These are phyloP conservation scores for Drosophila putrida DNA, from an alignment of 2,888 invertebrate genomes.

Conservation along the genomic window DNA sequence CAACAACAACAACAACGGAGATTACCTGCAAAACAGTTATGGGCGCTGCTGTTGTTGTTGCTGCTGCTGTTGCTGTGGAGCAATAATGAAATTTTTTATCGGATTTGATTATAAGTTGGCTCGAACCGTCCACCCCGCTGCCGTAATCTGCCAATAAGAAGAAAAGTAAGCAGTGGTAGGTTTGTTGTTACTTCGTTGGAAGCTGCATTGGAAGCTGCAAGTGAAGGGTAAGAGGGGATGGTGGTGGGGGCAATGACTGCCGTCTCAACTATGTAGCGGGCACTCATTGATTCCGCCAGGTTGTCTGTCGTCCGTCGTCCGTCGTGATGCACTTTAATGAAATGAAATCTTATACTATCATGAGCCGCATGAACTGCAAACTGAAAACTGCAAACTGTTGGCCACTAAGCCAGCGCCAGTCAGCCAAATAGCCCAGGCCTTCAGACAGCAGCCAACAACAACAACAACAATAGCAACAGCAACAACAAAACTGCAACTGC, in stretches of 20 bases:
- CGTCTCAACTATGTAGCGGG: slow-evolving; percentile 60
- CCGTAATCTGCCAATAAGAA: slow-evolving; percentile 80
- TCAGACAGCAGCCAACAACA: slow-evolving; percentile 19
- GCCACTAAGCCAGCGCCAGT: slow-evolving; percentile 53
- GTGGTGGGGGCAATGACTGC: slow-evolving; percentile 36
- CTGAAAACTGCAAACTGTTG: slow-evolving; percentile 61
- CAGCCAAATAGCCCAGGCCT: slow-evolving; percentile 45
- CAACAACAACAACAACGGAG: slow-evolving; percentile 51
- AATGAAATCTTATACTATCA: slow-evolving; percentile 85
- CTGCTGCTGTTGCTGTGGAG: slow-evolving; percentile 53
- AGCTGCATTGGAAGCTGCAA: slow-evolving; percentile 21
- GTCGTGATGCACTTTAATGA: slow-evolving; percentile 86
- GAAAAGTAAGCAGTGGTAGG: slow-evolving; percentile 73
- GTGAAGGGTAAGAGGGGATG: slow-evolving; percentile 6
- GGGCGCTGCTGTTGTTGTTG: slow-evolving; percentile 53
- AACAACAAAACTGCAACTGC: slow-evolving; percentile 50
- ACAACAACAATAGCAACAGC: slow-evolving; percentile 17
- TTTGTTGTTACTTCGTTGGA: slow-evolving; percentile 7
- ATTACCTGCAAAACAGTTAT: slow-evolving; percentile 79
- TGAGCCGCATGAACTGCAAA: slow-evolving; percentile 75
- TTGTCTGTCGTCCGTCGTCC: slow-evolving; percentile 69
- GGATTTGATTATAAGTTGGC: slow-evolving; percentile 80
- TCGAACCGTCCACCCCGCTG: slow-evolving; percentile 66
- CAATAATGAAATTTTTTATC: slow-evolving; percentile 81
- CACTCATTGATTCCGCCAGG: slow-evolving; percentile 72